These are phyloP conservation scores for Rhynchonema sp. DNA, from an alignment of 2,888 invertebrate species.

Conservation along the genomic window DNA sequence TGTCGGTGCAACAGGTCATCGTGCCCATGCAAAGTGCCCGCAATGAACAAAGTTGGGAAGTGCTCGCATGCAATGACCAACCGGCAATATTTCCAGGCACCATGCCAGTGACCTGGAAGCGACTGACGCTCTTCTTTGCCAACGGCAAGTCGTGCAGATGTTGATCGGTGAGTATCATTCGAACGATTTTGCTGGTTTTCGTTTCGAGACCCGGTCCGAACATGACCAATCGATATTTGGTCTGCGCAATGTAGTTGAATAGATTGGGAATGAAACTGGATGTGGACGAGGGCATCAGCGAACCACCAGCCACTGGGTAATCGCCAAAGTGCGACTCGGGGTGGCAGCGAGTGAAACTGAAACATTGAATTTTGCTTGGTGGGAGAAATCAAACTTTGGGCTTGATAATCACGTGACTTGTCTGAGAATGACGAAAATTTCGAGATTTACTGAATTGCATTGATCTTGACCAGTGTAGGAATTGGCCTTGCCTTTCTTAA, in stretches of 20 bases:
- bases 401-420: too few species aligned
- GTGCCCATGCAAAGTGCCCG: too few species aligned
- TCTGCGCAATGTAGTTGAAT: background rate
- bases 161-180: conserved; percentile 7
- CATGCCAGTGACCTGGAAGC: conserved; percentile 7
- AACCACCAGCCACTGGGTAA: background rate
- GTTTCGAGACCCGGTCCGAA: conserved; percentile 8
- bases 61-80: background rate
- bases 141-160: conserved; percentile 2
- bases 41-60: background rate
- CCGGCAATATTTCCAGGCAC: conserved; percentile 6
- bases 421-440: too few species aligned
- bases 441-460: too few species aligned
- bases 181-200: conserved; percentile 4
- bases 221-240: conserved; percentile 4
- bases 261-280: background rate
- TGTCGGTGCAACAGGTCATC: background rate
- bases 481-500: too few species aligned
- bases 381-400: too few species aligned
- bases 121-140: background rate
- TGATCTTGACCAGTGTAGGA: too few species aligned
- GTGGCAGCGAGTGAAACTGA: conserved; percentile 2
- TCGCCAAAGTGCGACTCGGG: background rate
- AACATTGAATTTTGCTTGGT: too few species aligned
- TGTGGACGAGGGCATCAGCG: background rate